A percentile compares a stretch with the other conserved stretches of the same genome.
Conservation (phyloP, 2,888 invertebrate genomes). For the Mesoligia furuncula region DNA sequence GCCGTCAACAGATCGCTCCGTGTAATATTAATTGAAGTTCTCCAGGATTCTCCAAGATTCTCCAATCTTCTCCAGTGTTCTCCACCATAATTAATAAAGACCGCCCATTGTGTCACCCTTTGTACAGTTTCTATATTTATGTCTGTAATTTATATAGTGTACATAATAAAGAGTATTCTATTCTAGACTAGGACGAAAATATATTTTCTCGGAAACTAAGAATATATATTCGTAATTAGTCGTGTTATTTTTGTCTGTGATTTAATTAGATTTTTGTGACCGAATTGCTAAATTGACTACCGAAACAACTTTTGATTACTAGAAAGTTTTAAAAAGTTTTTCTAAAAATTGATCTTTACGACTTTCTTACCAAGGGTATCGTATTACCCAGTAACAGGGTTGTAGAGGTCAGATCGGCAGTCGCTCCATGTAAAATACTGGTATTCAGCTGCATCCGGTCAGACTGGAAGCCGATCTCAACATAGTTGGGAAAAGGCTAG, state of each 20-base stretch:
- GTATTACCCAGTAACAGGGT: too few species aligned
- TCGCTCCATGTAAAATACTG: too few species aligned
- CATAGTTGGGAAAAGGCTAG: too few species aligned
- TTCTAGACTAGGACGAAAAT: too few species aligned
- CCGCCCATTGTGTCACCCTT: too few species aligned
- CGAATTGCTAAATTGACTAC: background rate
- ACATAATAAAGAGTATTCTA: too few species aligned
- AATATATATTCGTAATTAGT: constrained; percentile 28
- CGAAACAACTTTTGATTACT: background rate
- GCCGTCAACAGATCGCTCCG: constrained; percentile 41
- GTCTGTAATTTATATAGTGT: too few species aligned
- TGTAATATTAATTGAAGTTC: constrained; percentile 61
- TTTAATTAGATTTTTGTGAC: background rate
- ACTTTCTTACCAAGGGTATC: too few species aligned
- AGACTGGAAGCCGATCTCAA: too few species aligned
- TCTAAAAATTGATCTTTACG: background rate
- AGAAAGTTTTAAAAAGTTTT: background rate
- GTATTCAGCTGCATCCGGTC: too few species aligned
- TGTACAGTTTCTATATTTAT: too few species aligned
- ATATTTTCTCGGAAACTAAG: constrained; percentile 3
- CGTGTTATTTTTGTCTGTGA: constrained; percentile 18
- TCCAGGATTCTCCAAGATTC: constrained; percentile 27
- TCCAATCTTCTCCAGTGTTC: background rate
- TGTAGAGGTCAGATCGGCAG: too few species aligned
- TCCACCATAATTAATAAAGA: background rate